These are phyloP conservation scores for Anorthoa munda DNA, from an alignment of 2,888 invertebrate species.

Conservation along the genomic window DNA sequence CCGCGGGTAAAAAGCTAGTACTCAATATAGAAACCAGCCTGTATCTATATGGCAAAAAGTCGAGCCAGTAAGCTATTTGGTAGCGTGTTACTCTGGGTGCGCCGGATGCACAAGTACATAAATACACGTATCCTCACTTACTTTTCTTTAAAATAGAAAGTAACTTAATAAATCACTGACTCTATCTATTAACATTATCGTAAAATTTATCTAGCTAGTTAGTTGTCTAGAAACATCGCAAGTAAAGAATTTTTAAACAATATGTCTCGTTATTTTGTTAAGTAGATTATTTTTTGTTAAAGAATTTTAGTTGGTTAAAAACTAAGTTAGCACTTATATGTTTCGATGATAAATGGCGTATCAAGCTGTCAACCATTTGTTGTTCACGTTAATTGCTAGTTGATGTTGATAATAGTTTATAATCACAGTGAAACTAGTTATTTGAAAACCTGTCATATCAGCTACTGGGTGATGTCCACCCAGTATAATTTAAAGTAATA, in stretches of 20 bases:
- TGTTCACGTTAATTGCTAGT: not conserved
- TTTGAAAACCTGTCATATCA: not conserved
- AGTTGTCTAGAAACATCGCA: not conserved
- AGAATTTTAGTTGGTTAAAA: constrained; percentile 18
- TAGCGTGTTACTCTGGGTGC: not conserved
- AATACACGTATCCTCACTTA: not conserved
- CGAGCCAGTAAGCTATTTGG: not conserved
- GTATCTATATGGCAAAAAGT: not conserved
- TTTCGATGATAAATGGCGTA: not conserved
- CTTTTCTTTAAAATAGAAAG: not conserved
- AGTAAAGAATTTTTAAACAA: not conserved
- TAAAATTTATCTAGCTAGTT: not conserved
- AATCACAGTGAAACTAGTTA: not conserved
- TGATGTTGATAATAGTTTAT: not conserved
- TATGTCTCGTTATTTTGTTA: not conserved
- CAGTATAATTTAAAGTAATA: too few relatives aligned
- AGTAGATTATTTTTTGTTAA: not conserved
- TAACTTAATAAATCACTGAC: not conserved
- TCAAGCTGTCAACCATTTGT: not conserved
- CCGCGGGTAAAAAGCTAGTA: too few relatives aligned
- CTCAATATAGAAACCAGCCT: too few relatives aligned
- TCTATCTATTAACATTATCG: not conserved
- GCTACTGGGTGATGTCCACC: not conserved
- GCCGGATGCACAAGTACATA: not conserved
- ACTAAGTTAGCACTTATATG: not conserved